Percentiles rank a stretch among this genome's conserved stretches.
Conservation (phyloP, 1,140 invertebrate genomes). For the Linepithema humile region DNA sequence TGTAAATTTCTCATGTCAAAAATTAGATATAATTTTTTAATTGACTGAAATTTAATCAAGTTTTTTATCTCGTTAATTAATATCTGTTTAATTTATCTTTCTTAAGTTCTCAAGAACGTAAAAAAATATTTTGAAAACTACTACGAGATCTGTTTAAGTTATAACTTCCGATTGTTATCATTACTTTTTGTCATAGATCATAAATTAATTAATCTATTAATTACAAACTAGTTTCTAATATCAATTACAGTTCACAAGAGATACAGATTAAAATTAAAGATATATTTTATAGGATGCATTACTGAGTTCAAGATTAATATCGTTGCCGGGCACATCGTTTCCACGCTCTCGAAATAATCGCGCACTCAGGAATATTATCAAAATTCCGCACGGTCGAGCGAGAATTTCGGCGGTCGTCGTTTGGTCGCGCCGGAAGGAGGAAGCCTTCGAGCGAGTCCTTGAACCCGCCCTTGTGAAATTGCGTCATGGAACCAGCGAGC, state of each 20-base stretch:
- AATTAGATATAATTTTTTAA: too few relatives aligned
- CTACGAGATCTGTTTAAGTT: too few relatives aligned
- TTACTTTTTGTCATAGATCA: neutral
- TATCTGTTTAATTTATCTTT: too few relatives aligned
- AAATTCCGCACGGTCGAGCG: conserved; percentile 39
- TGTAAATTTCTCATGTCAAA: too few relatives aligned
- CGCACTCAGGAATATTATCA: conserved; percentile 13
- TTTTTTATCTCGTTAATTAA: too few relatives aligned
- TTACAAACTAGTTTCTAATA: neutral
- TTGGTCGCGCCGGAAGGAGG: neutral
- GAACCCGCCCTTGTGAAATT: conserved; percentile 41
- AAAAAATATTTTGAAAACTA: too few relatives aligned
- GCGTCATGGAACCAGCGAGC: conserved; percentile 35
- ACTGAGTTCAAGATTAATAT: neutral
- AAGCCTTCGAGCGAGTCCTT: conserved; percentile 36
- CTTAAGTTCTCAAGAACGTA: too few relatives aligned
- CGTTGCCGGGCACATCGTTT: neutral
- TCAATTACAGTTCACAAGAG: neutral
- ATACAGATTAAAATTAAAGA: neutral
- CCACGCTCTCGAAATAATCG: conserved; percentile 2
- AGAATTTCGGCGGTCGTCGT: conserved; percentile 34
- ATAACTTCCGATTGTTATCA: too few relatives aligned
- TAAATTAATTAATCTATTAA: neutral
- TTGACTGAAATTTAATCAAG: too few relatives aligned
- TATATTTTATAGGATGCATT: neutral